Evolutionary conservation across 2,888 invertebrate genomes (phyloP).

Genomic region (Therioaphis trifolii): DNA sequence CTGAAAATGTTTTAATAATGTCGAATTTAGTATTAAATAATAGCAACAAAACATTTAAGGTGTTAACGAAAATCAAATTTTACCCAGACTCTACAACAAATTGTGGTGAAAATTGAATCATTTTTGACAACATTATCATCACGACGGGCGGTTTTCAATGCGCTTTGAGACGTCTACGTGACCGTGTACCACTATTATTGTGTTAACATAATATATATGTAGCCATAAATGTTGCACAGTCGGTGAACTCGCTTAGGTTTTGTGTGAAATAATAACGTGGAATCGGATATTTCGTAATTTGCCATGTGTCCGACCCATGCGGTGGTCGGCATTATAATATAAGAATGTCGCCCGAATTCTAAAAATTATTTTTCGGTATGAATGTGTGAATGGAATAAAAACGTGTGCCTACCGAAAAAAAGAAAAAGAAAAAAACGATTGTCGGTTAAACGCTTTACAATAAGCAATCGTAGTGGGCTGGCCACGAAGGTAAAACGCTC

Average conservation of each 20-base stretch:
- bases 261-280: constrained; percentile 40
- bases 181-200: constrained; percentile 32
- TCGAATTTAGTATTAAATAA: no score
- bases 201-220: constrained; percentile 2
- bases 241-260: constrained; percentile 20
- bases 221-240: constrained; percentile 31
- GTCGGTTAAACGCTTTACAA: constrained; percentile 60
- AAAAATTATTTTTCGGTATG: constrained; percentile 47
- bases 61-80: neutral
- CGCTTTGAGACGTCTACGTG: constrained; percentile 30
- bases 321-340: constrained; percentile 31
- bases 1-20: neutral
- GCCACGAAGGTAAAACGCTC: constrained; percentile 34
- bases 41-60: neutral
- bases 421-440: constrained; percentile 46
- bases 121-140: constrained; percentile 46
- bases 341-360: constrained; percentile 37
- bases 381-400: constrained; percentile 47
- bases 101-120: constrained; percentile 27
- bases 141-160: constrained; percentile 50
- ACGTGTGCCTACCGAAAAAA: constrained; percentile 6
- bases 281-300: constrained; percentile 57
- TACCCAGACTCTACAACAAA: constrained; percentile 16
- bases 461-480: constrained; percentile 37
- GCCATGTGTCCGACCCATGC: constrained; percentile 58